These are phyloP conservation scores for Trinectes maculatus DNA, from an alignment of 2,113 vertebrate genomes.

Conservation along the genomic window DNA sequence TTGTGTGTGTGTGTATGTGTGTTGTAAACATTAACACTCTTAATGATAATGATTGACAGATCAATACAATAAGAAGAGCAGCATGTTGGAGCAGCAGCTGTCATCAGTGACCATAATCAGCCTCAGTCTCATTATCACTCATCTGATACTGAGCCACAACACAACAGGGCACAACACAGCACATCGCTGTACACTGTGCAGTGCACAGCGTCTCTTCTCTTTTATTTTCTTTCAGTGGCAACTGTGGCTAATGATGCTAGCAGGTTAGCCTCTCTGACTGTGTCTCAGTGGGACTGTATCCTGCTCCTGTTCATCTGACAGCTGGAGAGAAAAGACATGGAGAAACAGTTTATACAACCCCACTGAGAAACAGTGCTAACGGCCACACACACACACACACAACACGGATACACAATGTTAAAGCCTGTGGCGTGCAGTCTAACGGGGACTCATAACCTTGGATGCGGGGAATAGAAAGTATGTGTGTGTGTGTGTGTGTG, in stretches of 20 bases:
- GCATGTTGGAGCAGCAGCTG: too few species aligned
- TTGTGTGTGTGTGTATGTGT: too few species aligned
- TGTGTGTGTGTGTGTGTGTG: conserved; percentile 27
- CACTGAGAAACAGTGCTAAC: conserved; percentile 28
- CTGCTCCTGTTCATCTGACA: conserved; percentile 46
- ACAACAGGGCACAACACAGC: too few species aligned
- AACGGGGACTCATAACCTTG: conserved; percentile 66
- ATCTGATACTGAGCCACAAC: neutral
- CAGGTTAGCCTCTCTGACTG: conserved; percentile 36
- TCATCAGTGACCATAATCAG: neutral
- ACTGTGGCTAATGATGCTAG: conserved; percentile 43
- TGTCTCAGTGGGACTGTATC: conserved; percentile 25
- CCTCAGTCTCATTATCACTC: conserved; percentile 23
- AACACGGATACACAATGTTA: conserved; percentile 18
- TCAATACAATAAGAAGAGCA: too few species aligned
- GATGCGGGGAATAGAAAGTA: conserved; percentile 47
- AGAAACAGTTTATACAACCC: conserved; percentile 33
- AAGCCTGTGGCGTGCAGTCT: conserved; percentile 59
- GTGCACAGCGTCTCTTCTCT: neutral
- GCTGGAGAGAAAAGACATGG: conserved; percentile 42
- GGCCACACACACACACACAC: neutral
- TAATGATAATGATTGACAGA: too few species aligned
- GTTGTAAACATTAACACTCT: too few species aligned
- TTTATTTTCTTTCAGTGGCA: conserved; percentile 27
- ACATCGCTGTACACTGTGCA: too few species aligned